A percentile compares a stretch with the other conserved stretches of the same genome.
These are phyloP conservation scores for Noctua fimbriata DNA, from an alignment of 2,888 invertebrate species.

Conservation along the genomic window DNA sequence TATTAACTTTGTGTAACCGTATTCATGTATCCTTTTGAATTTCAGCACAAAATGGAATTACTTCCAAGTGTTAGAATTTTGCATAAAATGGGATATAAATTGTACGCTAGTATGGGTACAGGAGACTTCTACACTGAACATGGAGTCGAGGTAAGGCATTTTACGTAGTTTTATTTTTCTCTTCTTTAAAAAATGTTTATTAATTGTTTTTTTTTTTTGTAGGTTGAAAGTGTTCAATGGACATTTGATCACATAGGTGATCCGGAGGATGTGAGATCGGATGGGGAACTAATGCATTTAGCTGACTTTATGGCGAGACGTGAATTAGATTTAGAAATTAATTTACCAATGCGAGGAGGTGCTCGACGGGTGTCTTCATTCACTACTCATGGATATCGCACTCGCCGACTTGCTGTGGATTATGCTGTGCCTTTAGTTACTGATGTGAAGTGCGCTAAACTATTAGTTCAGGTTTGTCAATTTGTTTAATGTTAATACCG, in stretches of 20 bases:
- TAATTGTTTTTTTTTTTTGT: neutral
- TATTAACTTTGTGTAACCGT: neutral
- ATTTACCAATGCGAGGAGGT: constrained; percentile 98
- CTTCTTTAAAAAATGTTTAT: neutral
- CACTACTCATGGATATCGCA: constrained; percentile 98
- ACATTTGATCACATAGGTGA: constrained; percentile 98
- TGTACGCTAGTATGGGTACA: constrained; percentile 99
- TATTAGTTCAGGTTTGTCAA: constrained; percentile 95
- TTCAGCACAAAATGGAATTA: constrained; percentile 97
- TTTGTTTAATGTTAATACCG: no score
- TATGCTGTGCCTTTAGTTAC: constrained; percentile 99
- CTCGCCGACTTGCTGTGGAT: constrained; percentile 98
- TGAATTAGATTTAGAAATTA: constrained; percentile 99
- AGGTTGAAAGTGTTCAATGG: constrained; percentile 99
- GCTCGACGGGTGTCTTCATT: constrained; percentile 98
- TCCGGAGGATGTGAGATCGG: constrained; percentile 93
- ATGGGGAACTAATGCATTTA: constrained; percentile 95
- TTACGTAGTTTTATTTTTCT: neutral
- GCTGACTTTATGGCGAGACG: constrained; percentile 98
- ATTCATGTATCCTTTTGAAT: constrained; percentile 56
- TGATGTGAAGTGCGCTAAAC: constrained; percentile 99
- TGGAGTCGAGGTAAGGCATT: constrained; percentile 94
- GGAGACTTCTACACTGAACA: constrained; percentile 99
- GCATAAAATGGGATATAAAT: constrained; percentile 97
- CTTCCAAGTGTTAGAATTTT: constrained; percentile 95